These are phyloP conservation scores for Leptopilina boulardi DNA, from an alignment of 1,140 invertebrate genomes.

Conservation along the genomic window DNA sequence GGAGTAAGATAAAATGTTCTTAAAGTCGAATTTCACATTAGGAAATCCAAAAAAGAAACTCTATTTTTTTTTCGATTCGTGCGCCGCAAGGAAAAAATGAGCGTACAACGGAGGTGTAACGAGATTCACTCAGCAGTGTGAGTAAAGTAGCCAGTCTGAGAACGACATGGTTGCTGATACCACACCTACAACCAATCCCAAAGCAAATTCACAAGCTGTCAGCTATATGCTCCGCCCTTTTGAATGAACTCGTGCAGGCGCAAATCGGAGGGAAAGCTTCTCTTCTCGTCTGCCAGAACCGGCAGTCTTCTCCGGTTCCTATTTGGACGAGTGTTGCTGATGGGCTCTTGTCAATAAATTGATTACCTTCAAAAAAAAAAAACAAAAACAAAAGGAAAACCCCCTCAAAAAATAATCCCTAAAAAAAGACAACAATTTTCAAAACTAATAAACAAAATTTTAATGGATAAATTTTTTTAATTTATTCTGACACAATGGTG, in stretches of 20 bases:
- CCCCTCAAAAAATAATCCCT: neutral
- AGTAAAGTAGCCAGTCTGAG: conserved; percentile 50
- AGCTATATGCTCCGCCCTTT: conserved; percentile 51
- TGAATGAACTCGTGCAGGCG: conserved; percentile 55
- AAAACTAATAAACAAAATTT: too few relatives aligned
- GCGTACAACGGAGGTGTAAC: conserved; percentile 50
- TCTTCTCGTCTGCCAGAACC: conserved; percentile 25
- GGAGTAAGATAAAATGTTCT: neutral
- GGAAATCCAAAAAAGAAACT: neutral
- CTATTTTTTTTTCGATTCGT: conserved; percentile 12
- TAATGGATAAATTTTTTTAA: too few relatives aligned
- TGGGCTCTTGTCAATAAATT: too few relatives aligned
- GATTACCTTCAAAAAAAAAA: too few relatives aligned
- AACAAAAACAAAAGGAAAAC: neutral
- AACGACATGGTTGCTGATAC: conserved; percentile 54
- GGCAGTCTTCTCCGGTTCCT: conserved; percentile 68
- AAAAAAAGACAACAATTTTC: too few relatives aligned
- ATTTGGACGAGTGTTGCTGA: conserved; percentile 61
- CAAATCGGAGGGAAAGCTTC: conserved; percentile 54
- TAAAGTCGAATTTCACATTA: neutral
- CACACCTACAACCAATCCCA: conserved; percentile 60
- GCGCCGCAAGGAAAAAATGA: neutral
- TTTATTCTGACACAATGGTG: too few relatives aligned
- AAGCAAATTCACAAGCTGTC: conserved; percentile 37
- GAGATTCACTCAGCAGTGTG: conserved; percentile 54